These are phyloP conservation scores for Cephalopholis sonnerati DNA, from an alignment of 2,113 vertebrate species.

Conservation along the genomic window DNA sequence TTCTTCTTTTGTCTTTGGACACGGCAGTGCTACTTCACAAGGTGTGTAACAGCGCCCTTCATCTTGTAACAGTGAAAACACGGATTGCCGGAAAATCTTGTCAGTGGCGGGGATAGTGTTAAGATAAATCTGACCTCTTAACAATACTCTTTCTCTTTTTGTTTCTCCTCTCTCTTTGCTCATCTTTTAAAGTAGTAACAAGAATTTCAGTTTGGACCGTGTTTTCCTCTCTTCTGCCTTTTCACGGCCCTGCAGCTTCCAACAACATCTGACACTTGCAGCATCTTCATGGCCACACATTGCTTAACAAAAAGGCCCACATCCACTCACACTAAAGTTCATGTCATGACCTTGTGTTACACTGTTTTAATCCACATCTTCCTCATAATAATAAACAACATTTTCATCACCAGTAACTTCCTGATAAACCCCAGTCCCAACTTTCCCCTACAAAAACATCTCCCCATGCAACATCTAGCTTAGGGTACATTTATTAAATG, in stretches of 20 bases:
- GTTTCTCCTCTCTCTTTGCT: not conserved
- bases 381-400: constrained; percentile 34
- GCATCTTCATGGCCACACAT: not conserved
- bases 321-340: not conserved
- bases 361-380: constrained; percentile 27
- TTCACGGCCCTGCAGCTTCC: not conserved
- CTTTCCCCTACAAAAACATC: not conserved
- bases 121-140: not conserved
- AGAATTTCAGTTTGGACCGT: too few relatives aligned
- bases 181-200: not conserved
- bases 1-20: too few relatives aligned
- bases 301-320: not conserved
- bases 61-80: too few relatives aligned
- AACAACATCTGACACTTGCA: not conserved
- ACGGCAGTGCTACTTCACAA: too few relatives aligned
- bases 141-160: not conserved
- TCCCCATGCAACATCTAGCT: constrained; percentile 10
- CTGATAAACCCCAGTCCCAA: constrained; percentile 27
- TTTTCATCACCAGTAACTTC: constrained; percentile 47
- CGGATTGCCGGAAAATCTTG: too few relatives aligned
- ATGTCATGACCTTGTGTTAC: not conserved
- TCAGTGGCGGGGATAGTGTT: not conserved
- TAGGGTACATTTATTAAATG: constrained; percentile 43
- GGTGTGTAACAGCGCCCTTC: too few relatives aligned
- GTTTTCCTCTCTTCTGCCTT: not conserved